These are phyloP conservation scores for Aythya baeri DNA, from an alignment of 2,113 vertebrate genomes.

Conservation along the genomic window DNA sequence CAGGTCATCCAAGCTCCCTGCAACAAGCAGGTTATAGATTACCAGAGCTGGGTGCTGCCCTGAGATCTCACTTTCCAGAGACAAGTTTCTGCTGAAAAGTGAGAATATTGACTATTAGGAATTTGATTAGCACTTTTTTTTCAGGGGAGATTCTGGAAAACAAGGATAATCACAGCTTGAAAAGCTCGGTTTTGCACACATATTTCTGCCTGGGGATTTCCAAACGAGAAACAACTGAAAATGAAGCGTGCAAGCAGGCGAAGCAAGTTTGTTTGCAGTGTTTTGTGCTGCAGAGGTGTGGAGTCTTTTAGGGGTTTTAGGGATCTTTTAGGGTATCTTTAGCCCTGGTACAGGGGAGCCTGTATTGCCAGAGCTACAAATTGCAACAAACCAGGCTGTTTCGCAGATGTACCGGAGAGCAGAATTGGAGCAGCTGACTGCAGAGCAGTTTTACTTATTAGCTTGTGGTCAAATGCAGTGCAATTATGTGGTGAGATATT, in stretches of 20 bases:
- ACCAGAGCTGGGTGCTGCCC: accelerated
- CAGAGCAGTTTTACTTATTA: not conserved
- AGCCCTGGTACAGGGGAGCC: not conserved
- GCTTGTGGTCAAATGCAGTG: not conserved
- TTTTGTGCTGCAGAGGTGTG: not conserved
- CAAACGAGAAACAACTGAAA: not conserved
- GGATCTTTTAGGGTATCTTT: too few relatives aligned
- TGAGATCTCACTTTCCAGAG: not conserved
- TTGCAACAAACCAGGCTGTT: accelerated
- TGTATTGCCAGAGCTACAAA: not conserved
- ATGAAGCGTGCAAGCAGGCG: accelerated
- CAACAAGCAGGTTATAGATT: not conserved
- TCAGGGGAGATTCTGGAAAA: not conserved
- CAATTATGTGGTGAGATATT: not conserved
- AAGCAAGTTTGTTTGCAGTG: not conserved
- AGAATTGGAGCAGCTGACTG: not conserved
- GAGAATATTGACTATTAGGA: not conserved
- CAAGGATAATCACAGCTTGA: not conserved
- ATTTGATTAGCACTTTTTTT: not conserved
- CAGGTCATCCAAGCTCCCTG: not conserved
- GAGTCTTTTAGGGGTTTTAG: not conserved
- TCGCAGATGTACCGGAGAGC: not conserved
- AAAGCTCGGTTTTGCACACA: not conserved
- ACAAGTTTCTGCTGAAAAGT: not conserved
- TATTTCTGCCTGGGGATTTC: not conserved